These are phyloP conservation scores for Julus scanicus DNA, from an alignment of 2,888 invertebrate genomes.

Conservation along the genomic window DNA sequence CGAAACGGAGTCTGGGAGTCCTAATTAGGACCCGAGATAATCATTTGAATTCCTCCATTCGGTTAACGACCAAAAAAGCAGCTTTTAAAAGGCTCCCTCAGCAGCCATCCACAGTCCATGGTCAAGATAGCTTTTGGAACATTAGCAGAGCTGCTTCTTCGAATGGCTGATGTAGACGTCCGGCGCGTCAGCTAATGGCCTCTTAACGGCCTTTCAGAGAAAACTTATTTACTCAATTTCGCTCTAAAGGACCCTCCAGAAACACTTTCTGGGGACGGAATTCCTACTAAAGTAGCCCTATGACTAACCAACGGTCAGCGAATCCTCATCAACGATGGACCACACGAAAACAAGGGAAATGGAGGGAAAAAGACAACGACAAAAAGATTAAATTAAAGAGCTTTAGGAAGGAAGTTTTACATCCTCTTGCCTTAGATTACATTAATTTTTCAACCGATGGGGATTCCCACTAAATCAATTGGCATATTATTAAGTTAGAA, in stretches of 20 bases:
- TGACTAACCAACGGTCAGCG: background rate
- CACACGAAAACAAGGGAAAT: background rate
- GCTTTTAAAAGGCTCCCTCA: conserved; percentile 8
- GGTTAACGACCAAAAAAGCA: conserved; percentile 22
- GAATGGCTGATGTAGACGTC: conserved; percentile 7
- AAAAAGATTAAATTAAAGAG: background rate
- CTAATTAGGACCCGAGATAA: conserved; percentile 32
- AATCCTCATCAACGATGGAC: background rate
- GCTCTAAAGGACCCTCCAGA: background rate
- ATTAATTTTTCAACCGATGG: background rate
- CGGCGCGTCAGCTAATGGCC: conserved; percentile 15
- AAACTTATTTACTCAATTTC: conserved; percentile 36
- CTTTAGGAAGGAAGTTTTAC: background rate
- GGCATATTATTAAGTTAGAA: too few relatives aligned
- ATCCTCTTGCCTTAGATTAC: background rate
- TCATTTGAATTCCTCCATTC: conserved; percentile 36
- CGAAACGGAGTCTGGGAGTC: background rate
- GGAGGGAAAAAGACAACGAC: background rate
- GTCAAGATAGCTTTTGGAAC: background rate
- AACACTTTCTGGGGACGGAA: background rate
- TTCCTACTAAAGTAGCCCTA: background rate
- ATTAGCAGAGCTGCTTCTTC: background rate
- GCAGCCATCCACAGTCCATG: background rate
- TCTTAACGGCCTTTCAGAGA: conserved; percentile 39
- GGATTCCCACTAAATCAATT: background rate